Evolutionary conservation across 2,113 vertebrate species (phyloP).

Genomic region (Tupaia tana): DNA sequence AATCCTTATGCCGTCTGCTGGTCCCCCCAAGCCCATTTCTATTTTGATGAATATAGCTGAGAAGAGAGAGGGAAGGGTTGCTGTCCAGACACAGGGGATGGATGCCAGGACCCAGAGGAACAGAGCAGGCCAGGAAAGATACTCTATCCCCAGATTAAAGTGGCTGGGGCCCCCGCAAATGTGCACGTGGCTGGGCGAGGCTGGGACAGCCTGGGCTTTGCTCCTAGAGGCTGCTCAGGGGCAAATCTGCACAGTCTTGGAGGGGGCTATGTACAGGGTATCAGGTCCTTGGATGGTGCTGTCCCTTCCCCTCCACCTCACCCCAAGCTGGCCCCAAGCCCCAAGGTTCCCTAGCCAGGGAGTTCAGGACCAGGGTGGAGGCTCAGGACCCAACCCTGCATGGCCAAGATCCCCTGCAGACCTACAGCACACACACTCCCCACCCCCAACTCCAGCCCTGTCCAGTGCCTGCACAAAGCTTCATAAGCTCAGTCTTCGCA

Average conservation of each 20-base stretch:
- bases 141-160: background rate
- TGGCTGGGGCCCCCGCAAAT: background rate
- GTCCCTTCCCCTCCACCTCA: background rate
- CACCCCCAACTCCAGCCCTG: background rate
- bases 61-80: background rate
- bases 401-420: background rate
- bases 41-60: background rate
- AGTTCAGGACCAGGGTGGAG: background rate
- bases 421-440: too few relatives aligned
- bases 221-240: background rate
- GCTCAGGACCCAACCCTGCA: background rate
- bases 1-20: too few relatives aligned
- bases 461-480: conserved; percentile 29
- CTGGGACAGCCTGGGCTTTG: background rate
- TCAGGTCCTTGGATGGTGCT: background rate
- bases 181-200: background rate
- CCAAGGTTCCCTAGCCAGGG: background rate
- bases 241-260: background rate
- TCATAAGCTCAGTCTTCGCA: background rate
- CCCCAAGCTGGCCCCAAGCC: background rate
- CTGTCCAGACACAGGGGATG: background rate
- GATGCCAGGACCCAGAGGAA: too few relatives aligned
- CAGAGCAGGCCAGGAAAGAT: accelerated
- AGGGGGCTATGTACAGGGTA: background rate
- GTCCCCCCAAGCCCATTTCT: background rate